Conservation (phyloP, 2,797 vertebrate species). For the Esox masquinongy region DNA sequence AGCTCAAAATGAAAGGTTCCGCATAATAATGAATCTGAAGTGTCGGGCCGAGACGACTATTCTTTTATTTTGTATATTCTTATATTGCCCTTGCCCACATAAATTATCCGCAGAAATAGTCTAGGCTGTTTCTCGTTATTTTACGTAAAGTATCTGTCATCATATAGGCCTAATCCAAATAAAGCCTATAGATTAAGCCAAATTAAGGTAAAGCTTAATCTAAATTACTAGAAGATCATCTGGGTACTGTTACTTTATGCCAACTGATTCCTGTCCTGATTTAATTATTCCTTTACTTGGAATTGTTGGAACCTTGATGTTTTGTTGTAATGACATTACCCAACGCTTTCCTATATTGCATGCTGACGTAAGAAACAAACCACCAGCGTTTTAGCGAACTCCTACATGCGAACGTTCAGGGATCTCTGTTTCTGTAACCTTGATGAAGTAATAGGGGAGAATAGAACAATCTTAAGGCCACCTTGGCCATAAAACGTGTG, state of each 20-base stretch:
- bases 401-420: background rate
- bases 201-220: no score
- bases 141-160: background rate
- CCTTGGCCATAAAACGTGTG: background rate
- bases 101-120: background rate
- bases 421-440: slow-evolving; percentile 9
- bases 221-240: no score
- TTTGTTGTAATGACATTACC: slow-evolving; percentile 11
- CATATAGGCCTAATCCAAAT: no score
- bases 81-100: background rate
- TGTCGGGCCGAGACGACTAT: background rate
- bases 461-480: background rate
- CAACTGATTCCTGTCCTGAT: slow-evolving; percentile 2
- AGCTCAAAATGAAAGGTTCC: background rate
- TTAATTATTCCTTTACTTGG: background rate
- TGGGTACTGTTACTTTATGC: background rate
- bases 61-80: background rate
- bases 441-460: slow-evolving; percentile 13
- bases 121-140: background rate
- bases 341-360: slow-evolving; percentile 6
- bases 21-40: background rate
- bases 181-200: no score
- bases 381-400: slow-evolving; percentile 47
- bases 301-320: slow-evolving; percentile 12
- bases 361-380: slow-evolving; percentile 60